These are phyloP conservation scores for Oxycera nigricornis DNA, from an alignment of 2,888 invertebrate species.

Conservation along the genomic window DNA sequence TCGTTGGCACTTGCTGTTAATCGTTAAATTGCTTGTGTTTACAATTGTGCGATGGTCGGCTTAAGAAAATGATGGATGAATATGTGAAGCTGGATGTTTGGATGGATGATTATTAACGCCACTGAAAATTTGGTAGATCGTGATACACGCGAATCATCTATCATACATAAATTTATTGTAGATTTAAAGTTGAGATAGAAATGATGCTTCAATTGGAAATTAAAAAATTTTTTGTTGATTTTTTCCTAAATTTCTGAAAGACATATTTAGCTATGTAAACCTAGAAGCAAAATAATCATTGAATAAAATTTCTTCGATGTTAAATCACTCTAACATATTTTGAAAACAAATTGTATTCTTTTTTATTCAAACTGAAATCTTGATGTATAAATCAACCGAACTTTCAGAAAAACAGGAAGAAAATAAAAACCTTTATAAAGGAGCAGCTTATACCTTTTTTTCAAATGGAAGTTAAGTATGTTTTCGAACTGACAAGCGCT, in stretches of 20 bases:
- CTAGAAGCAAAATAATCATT: background rate
- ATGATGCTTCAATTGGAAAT: background rate
- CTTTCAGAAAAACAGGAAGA: too few relatives aligned
- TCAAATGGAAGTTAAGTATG: too few relatives aligned
- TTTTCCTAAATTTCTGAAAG: background rate
- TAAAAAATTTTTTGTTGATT: background rate
- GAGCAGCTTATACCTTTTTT: too few relatives aligned
- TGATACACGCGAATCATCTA: slow-evolving; percentile 23
- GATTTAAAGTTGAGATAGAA: background rate
- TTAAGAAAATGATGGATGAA: background rate
- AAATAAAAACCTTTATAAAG: too few relatives aligned
- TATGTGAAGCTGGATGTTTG: background rate
- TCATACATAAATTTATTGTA: background rate
- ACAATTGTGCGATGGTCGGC: background rate
- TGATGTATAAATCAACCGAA: too few relatives aligned
- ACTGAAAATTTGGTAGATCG: slow-evolving; percentile 28
- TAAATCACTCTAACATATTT: background rate
- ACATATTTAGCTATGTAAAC: too few relatives aligned
- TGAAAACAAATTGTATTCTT: too few relatives aligned
- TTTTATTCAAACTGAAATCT: too few relatives aligned
- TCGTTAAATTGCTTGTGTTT: background rate
- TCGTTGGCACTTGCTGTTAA: background rate
- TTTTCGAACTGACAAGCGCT: too few relatives aligned
- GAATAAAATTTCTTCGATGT: background rate
- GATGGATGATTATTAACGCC: slow-evolving; percentile 21